phyloP scores from a whole-genome alignment of 2,888 invertebrate species.

The Allacma fusca region DNA sequence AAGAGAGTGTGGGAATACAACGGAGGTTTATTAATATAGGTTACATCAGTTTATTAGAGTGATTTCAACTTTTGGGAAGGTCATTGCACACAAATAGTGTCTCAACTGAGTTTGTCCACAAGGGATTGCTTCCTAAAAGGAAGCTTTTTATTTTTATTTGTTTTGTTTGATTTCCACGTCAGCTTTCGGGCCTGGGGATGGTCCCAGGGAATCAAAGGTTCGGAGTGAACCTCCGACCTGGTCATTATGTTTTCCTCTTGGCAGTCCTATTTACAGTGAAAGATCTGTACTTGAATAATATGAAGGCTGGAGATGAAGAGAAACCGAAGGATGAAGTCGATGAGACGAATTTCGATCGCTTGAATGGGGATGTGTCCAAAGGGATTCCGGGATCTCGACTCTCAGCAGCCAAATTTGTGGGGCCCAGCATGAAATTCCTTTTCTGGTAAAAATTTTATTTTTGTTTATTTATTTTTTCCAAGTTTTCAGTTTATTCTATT shows the following conservation, averaged over 20 bases:
- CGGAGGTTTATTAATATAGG: too few relatives aligned
- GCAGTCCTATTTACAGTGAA: conserved; percentile 59
- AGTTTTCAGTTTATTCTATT: not conserved
- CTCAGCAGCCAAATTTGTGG: conserved; percentile 74
- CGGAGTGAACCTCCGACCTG: conserved; percentile 44
- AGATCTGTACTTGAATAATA: conserved; percentile 56
- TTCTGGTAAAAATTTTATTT: conserved; percentile 75
- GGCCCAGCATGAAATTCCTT: conserved; percentile 81
- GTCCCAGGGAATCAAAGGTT: conserved; percentile 22
- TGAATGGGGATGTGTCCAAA: conserved; percentile 62
- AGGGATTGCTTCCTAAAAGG: not conserved
- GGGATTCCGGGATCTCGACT: conserved; percentile 77
- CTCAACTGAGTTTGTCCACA: too few relatives aligned
- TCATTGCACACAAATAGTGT: too few relatives aligned
- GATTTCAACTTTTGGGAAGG: too few relatives aligned
- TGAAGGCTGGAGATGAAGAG: conserved; percentile 41
- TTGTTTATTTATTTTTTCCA: not conserved
- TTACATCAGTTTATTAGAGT: too few relatives aligned
- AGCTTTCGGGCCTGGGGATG: not conserved
- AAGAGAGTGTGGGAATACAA: too few relatives aligned
- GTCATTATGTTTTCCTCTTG: conserved; percentile 53
- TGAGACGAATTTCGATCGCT: not conserved
- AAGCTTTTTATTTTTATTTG: not conserved
- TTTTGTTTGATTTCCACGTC: not conserved
- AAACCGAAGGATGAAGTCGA: not conserved